Conservation (phyloP, 2,888 invertebrate species). For the Meganola albula region DNA sequence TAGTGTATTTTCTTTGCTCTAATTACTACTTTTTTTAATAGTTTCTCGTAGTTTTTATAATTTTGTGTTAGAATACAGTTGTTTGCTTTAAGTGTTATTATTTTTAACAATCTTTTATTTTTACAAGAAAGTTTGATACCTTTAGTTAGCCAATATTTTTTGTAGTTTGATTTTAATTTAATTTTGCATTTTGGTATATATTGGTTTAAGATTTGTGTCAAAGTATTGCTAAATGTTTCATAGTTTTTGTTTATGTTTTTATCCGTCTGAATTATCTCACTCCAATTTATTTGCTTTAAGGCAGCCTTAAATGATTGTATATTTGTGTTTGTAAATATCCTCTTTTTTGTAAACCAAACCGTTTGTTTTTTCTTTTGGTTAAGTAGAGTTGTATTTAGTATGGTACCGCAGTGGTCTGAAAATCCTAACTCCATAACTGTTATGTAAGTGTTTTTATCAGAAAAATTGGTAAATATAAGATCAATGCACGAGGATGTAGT, state of each 20-base stretch:
- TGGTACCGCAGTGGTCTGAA: slow-evolving; percentile 3
- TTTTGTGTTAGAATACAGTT: neutral
- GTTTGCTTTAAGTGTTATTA: neutral
- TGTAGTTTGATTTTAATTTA: neutral
- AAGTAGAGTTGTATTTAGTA: neutral
- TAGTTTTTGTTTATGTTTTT: slow-evolving; percentile 2
- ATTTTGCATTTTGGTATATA: slow-evolving; percentile 3
- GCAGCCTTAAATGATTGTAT: slow-evolving; percentile 1
- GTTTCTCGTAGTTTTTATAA: slow-evolving; percentile 1
- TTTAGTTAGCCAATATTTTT: slow-evolving; percentile 5
- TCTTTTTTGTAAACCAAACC: neutral
- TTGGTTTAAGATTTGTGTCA: slow-evolving; percentile 1
- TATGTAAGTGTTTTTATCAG: neutral
- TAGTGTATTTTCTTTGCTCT: too few relatives aligned
- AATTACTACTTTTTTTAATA: neutral
- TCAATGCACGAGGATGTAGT: slow-evolving; percentile 2
- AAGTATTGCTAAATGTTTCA: slow-evolving; percentile 1
- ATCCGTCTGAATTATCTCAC: neutral
- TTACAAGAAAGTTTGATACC: slow-evolving; percentile 3
- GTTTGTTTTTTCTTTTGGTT: neutral
- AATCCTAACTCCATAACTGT: slow-evolving; percentile 1
- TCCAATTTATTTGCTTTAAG: slow-evolving; percentile 3
- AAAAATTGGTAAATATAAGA: slow-evolving; percentile 2
- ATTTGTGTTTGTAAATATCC: neutral
- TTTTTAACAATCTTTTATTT: slow-evolving; percentile 4